A percentile compares a stretch with the other conserved stretches of the same genome.
These are phyloP conservation scores for Sipha maydis DNA, from an alignment of 2,888 invertebrate species.

Conservation along the genomic window DNA sequence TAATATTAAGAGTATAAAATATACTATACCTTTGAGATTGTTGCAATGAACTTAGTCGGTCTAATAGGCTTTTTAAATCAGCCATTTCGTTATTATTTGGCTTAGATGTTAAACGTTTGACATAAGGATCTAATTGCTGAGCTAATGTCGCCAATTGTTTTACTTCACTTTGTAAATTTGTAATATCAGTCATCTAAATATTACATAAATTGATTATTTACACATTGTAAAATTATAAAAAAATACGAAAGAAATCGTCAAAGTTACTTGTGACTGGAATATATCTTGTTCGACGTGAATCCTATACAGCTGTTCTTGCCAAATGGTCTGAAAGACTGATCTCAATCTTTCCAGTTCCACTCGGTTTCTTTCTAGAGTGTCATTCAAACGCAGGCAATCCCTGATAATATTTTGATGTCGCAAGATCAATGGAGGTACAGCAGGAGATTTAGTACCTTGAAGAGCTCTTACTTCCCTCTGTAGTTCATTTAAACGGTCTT, in stretches of 20 bases:
- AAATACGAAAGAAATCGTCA: background rate
- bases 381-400: slow-evolving; percentile 73
- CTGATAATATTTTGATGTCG: slow-evolving; percentile 66
- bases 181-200: slow-evolving; percentile 74
- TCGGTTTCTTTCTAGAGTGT: slow-evolving; percentile 73
- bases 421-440: slow-evolving; percentile 68
- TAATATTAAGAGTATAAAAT: background rate
- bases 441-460: slow-evolving; percentile 68
- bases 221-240: background rate
- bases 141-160: slow-evolving; percentile 74
- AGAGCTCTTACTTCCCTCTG: slow-evolving; percentile 77
- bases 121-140: slow-evolving; percentile 76
- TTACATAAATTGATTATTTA: background rate
- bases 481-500: slow-evolving; percentile 75
- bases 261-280: slow-evolving; percentile 71
- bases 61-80: slow-evolving; percentile 64
- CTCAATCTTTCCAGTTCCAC: slow-evolving; percentile 73
- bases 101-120: slow-evolving; percentile 66
- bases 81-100: slow-evolving; percentile 65
- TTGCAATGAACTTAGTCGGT: slow-evolving; percentile 62
- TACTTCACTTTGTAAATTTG: slow-evolving; percentile 74
- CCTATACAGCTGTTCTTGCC: slow-evolving; percentile 79
- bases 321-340: slow-evolving; percentile 74
- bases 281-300: slow-evolving; percentile 78
- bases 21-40: slow-evolving; percentile 61